Evolutionary conservation across 1,140 invertebrate genomes (phyloP).

Genomic region (Trichonephila clavata): DNA sequence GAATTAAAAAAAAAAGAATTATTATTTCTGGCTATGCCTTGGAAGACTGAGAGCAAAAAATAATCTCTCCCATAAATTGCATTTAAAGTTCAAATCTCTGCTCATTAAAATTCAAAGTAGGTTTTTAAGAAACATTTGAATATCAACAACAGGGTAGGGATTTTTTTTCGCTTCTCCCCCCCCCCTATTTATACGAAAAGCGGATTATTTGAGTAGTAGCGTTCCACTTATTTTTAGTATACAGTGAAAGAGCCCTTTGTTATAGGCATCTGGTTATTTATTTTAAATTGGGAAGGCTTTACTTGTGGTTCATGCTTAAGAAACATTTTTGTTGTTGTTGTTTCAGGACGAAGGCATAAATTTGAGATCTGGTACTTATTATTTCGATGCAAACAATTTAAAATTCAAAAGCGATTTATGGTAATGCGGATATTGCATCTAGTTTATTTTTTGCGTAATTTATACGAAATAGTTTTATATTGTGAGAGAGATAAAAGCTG

Average conservation of each 20-base stretch:
- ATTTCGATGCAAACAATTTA: not conserved
- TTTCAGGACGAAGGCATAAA: not conserved
- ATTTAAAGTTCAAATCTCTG: not conserved
- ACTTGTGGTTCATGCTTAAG: not conserved
- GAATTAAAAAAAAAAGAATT: not conserved
- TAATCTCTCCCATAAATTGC: not conserved
- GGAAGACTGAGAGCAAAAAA: not conserved
- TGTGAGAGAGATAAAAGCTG: not conserved
- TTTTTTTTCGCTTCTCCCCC: not conserved
- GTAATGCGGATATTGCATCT: not conserved
- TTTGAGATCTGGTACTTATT: not conserved
- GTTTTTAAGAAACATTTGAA: not conserved
- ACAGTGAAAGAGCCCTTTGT: not conserved
- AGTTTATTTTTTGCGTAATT: not conserved
- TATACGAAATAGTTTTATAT: not conserved
- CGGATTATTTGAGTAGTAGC: not conserved
- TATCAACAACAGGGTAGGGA: not conserved
- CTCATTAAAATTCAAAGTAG: constrained; percentile 9
- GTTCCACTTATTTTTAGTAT: not conserved
- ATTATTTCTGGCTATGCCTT: not conserved
- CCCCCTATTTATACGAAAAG: not conserved
- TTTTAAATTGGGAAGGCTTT: not conserved
- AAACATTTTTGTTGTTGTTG: not conserved
- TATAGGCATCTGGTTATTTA: not conserved
- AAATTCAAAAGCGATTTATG: constrained; percentile 1